Evolutionary conservation across 2,113 vertebrate species (phyloP), one percentile per base, ranked within the genome.

Genomic region (Poecilia latipinna): DNA sequence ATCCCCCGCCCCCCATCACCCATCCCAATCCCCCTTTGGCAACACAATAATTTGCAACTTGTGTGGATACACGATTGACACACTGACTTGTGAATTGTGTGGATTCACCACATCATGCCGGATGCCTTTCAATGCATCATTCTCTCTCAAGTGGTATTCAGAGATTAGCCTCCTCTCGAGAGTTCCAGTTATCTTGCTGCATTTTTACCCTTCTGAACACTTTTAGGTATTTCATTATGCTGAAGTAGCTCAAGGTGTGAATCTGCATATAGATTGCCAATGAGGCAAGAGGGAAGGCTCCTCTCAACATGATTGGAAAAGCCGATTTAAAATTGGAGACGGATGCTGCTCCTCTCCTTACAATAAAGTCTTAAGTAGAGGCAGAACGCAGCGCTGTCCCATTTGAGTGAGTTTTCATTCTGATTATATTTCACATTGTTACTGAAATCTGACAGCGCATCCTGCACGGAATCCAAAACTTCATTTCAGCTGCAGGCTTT

Each of bases 231-330:
- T 92, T 91, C 89, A 93, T 94, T 90, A 88, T 75, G 72, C 74
- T 76, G 69, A 80, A 90, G 90, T 82, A 88, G 87, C 90, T 90
- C 74, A 82, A 84, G 91, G 84, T 90, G 86, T 81, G 87, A 91
- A 93, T 94, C 92, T 95, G 93, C 92, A 94, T 94, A 92, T 91
- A 93, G 88, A 94, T 92, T 92, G 89, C 77, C 70, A 80, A 78
- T 57, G 51, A 57, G 51, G 51, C 75, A 68, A 1, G 79, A 78
- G 86, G 69, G 78, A 89, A 82, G 61, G 66, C 61, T 89, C 61
- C 83, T 82, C 82, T 89, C 81, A 24, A 82, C 82, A 84, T 79
- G 90, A 82, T 88, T 87, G 86, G 76, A 90, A 85, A 90, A 88
- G 68, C 84, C 82, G 80, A 87, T 92, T 90, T 89, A n/a, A 78